phyloP scores from a whole-genome alignment of 2,797 vertebrate genomes.

The Poecilia wingei region DNA sequence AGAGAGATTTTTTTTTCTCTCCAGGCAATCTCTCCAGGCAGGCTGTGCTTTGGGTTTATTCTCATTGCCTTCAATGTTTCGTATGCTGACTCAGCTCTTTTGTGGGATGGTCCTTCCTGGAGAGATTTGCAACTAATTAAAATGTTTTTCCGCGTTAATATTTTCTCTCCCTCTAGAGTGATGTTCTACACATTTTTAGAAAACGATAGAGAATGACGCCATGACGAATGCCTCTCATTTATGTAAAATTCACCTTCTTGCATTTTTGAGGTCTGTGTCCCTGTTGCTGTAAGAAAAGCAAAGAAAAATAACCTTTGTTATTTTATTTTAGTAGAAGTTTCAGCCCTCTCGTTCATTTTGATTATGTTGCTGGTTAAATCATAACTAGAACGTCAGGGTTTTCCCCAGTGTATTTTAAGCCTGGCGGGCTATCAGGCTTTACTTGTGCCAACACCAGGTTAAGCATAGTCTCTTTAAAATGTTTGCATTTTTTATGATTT shows the following conservation, averaged over 20 bases:
- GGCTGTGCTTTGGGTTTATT: not conserved
- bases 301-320: not conserved
- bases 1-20: not conserved
- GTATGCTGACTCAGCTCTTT: not conserved
- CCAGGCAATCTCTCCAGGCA: not conserved
- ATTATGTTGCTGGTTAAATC: not conserved
- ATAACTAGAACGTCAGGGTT: no score
- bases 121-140: not conserved
- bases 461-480: no score
- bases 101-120: not conserved
- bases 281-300: not conserved
- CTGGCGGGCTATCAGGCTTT: no score
- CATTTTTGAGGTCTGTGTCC: not conserved
- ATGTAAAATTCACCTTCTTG: not conserved
- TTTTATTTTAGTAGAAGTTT: not conserved
- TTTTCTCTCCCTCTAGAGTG: not conserved
- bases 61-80: not conserved
- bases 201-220: no score
- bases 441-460: no score
- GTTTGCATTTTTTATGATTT: no score
- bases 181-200: not conserved
- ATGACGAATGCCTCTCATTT: not conserved
- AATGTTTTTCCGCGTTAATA: not conserved
- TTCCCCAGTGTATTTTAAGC: no score
- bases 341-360: not conserved